phyloP scores from a whole-genome alignment of 1,140 invertebrate species.

The Zaprionus ghesquierei region DNA sequence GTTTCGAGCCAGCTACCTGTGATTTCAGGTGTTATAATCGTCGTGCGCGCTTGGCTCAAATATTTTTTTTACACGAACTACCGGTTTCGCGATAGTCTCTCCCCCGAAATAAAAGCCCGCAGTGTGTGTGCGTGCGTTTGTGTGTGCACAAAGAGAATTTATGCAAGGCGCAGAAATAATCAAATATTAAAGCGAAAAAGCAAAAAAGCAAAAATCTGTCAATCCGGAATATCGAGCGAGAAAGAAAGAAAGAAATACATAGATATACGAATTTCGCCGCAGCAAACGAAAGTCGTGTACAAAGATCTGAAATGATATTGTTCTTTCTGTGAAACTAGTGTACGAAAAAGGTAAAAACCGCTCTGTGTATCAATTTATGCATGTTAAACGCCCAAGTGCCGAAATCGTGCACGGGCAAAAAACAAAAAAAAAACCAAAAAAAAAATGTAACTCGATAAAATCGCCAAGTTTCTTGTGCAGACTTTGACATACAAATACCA shows the following conservation, averaged over 20 bases:
- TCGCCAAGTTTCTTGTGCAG: background rate
- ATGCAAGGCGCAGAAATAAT: slow-evolving; percentile 3
- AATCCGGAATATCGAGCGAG: background rate
- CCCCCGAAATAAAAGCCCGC: background rate
- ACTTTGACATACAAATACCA: background rate
- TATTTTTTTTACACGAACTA: slow-evolving; percentile 31
- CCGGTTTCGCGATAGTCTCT: slow-evolving; percentile 30
- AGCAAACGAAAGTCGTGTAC: slow-evolving; percentile 6
- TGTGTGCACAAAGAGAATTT: slow-evolving; percentile 7
- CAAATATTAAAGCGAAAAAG: slow-evolving; percentile 8
- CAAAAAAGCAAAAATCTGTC: background rate
- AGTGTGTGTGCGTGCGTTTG: background rate
- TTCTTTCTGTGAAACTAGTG: slow-evolving; percentile 9
- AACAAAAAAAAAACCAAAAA: background rate
- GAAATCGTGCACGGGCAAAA: slow-evolving; percentile 3
- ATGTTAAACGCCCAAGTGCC: background rate
- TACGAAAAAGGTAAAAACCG: slow-evolving; percentile 2
- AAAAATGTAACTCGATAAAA: background rate
- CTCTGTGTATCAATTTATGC: background rate
- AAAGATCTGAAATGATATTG: slow-evolving; percentile 9
- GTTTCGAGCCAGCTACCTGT: slow-evolving; percentile 46
- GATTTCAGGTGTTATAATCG: slow-evolving; percentile 45
- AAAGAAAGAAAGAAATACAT: no score
- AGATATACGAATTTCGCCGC: background rate
- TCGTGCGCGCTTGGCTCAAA: slow-evolving; percentile 45